These are phyloP conservation scores for Spatula versicolor DNA, from an alignment of 2,797 vertebrate genomes.

Conservation along the genomic window DNA sequence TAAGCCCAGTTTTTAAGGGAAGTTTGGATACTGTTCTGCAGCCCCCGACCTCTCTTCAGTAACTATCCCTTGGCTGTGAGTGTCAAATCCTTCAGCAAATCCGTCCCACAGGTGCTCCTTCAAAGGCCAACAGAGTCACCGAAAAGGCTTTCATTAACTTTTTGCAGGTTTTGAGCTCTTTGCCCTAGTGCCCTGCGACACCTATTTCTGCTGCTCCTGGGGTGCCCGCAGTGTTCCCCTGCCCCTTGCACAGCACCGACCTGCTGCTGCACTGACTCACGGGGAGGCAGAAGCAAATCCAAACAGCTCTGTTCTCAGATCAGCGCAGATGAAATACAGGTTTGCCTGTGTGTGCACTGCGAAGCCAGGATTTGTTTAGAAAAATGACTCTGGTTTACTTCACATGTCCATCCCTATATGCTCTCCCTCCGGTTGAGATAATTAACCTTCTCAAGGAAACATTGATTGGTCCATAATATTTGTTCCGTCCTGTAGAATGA, in stretches of 20 bases:
- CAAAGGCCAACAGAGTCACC: neutral
- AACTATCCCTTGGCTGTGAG: neutral
- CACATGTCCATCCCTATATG: neutral
- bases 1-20: neutral
- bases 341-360: neutral
- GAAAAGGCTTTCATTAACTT: neutral
- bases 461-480: neutral
- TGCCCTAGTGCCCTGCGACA: neutral
- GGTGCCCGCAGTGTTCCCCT: fast-evolving
- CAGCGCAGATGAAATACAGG: neutral
- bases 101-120: neutral
- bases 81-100: neutral
- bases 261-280: neutral
- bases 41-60: neutral
- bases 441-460: neutral
- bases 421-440: neutral
- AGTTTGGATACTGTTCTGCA: neutral
- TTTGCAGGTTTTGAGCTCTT: neutral
- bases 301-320: neutral
- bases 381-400: conserved; percentile 9
- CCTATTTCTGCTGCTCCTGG: neutral
- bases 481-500: neutral
- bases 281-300: neutral
- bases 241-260: neutral
- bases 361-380: conserved; percentile 2